phyloP scores from a whole-genome alignment of 2,888 invertebrate genomes.

The Andricus curvator region DNA sequence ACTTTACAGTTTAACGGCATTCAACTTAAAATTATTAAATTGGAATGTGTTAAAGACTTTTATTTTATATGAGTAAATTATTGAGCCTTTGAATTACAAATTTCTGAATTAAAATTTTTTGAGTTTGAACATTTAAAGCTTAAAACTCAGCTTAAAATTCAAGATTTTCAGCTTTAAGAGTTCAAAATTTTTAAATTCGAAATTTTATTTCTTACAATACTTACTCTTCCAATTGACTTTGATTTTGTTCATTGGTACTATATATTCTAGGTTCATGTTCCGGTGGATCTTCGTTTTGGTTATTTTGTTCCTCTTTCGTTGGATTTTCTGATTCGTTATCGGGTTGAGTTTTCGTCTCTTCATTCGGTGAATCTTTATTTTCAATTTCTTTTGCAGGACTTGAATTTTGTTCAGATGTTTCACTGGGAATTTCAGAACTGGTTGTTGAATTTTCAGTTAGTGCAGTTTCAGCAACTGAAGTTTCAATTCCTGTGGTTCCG shows the following conservation, averaged over 20 bases:
- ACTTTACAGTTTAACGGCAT: too few species aligned
- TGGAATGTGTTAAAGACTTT: too few species aligned
- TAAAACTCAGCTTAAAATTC: too few species aligned
- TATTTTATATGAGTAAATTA: background rate
- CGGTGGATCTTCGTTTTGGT: background rate
- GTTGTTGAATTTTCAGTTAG: background rate
- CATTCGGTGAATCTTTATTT: background rate
- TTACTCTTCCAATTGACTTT: background rate
- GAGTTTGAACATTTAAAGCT: too few species aligned
- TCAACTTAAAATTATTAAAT: too few species aligned
- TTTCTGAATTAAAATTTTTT: background rate
- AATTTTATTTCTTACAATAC: background rate
- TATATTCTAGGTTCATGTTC: background rate
- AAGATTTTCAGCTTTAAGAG: too few species aligned
- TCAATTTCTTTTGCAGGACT: background rate
- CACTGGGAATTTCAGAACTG: background rate
- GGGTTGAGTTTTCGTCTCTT: background rate
- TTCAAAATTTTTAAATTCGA: too few species aligned
- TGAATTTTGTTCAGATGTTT: background rate
- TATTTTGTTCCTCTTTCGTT: background rate
- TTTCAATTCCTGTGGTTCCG: background rate
- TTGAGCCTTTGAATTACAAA: too few species aligned
- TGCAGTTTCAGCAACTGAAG: background rate
- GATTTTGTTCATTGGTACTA: constrained; percentile 11
- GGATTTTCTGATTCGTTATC: background rate